A percentile compares a stretch with the other conserved stretches of the same genome.
Conservation (phyloP, 2,888 invertebrate genomes). For the Cyrtodaria siliqua region DNA sequence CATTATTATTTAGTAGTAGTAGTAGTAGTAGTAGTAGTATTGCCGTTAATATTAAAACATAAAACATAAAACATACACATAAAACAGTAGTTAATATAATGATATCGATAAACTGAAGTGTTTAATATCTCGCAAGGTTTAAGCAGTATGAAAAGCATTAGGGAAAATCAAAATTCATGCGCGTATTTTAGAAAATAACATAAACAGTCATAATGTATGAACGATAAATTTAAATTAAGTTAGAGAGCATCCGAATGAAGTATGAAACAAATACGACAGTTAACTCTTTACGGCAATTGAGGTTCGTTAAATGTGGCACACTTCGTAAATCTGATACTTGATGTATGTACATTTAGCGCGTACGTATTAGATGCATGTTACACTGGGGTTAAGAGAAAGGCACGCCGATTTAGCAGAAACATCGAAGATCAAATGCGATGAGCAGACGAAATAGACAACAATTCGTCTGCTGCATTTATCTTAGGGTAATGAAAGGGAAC, state of each 20-base stretch:
- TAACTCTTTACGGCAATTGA: constrained; percentile 22
- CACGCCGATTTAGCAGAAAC: constrained; percentile 22
- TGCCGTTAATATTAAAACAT: too few relatives aligned
- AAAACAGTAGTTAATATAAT: too few relatives aligned
- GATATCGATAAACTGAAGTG: too few relatives aligned
- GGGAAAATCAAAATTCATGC: too few relatives aligned
- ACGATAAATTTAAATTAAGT: constrained; percentile 17
- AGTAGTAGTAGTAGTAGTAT: too few relatives aligned
- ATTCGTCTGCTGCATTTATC: constrained; percentile 50
- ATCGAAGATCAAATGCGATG: constrained; percentile 47
- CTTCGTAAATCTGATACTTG: constrained; percentile 21
- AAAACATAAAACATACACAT: too few relatives aligned
- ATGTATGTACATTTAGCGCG: constrained; percentile 17
- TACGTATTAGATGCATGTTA: constrained; percentile 22
- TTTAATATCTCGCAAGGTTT: too few relatives aligned
- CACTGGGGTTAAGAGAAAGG: constrained; percentile 42
- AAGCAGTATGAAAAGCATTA: too few relatives aligned
- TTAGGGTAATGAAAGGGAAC: constrained; percentile 58
- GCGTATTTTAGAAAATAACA: too few relatives aligned
- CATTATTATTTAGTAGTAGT: too few relatives aligned
- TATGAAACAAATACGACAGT: constrained; percentile 27
- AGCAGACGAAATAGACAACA: constrained; percentile 38
- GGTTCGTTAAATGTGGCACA: constrained; percentile 28
- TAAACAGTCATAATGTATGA: too few relatives aligned
- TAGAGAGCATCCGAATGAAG: constrained; percentile 16